Evolutionary conservation across 2,113 vertebrate species (phyloP).

Genomic region (Pachycephala philippinensis): DNA sequence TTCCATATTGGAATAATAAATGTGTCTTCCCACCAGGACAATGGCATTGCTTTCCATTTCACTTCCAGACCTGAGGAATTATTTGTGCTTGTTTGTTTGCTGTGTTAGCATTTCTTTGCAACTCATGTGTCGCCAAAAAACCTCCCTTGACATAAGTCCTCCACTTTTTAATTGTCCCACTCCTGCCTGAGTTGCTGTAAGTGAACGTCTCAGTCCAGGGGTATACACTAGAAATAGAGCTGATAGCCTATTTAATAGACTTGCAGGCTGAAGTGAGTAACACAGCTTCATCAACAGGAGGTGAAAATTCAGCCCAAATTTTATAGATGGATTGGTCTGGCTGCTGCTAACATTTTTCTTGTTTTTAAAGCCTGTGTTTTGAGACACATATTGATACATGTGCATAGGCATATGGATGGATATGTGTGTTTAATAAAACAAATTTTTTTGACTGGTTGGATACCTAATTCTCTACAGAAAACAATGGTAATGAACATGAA

Average conservation of each 20-base stretch:
- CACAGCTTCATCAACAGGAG: background rate
- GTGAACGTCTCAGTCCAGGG: background rate
- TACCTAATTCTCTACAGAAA: background rate
- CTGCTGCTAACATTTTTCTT: background rate
- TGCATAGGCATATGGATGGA: too few species aligned
- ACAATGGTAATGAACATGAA: background rate
- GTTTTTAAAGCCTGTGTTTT: background rate
- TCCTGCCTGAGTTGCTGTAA: background rate
- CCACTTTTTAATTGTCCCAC: background rate
- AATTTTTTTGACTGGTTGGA: background rate
- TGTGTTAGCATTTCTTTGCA: background rate
- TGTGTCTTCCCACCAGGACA: background rate
- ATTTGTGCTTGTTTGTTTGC: conserved; percentile 15
- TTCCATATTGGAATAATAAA: conserved; percentile 45
- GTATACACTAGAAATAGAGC: background rate
- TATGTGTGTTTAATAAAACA: background rate
- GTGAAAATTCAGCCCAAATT: background rate
- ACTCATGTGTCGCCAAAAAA: background rate
- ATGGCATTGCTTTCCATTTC: background rate
- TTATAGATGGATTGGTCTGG: background rate
- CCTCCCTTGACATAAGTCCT: background rate
- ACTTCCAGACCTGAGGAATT: background rate
- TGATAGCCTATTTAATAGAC: background rate
- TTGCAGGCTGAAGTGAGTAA: background rate
- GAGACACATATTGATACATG: too few species aligned